Base-by-base conservation (phyloP, 2,888 invertebrate genomes). In the Nomada goodeniana region DNA sequence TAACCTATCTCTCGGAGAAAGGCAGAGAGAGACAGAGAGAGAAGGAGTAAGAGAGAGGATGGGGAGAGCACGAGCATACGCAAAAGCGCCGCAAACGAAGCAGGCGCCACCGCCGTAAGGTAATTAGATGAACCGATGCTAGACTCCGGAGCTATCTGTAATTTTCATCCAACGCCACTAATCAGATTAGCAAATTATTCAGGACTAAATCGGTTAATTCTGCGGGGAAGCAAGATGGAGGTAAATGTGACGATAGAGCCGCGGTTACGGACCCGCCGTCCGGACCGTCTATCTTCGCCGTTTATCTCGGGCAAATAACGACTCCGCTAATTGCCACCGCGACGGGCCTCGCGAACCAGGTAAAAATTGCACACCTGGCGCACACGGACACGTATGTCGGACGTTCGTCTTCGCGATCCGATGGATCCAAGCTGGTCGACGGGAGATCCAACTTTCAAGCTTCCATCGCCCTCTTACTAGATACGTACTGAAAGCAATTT, bases 131-230 rank as follows among this genome's bases (percentile, higher is more conserved):
- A 83, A 81, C 87, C 80, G 79, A 89, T 78, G 89, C 82, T 82
- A 78, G 82, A 85, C 89, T 89, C 83, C 74, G 60, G 73, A 85
- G 84, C 80, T 89, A 88, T 89, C 89, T 88, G 83, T 89, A 88
- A 87, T 89, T 87, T 88, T 88, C 88, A 87, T 89, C 89, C 80
- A 78, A 79, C 76, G 44, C 63, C 52, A 77, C 77, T 82, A 88
- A 88, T 87, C 88, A 63, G 88, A 88, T 88, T 89, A 87, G 85
- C 78, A 85, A 87, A 88, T 88, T 89, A 88, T 89, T 87, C 88
- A 61, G 73, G 74, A 63, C 74, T 80, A 89, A 88, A 88, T 89
- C 83, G 83, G 80, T 87, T 87, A 89, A 87, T 82, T 86, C 79
- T 50, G 74, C 67, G 76, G 60, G 69, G 73, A 65, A 52, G 74